Evolutionary conservation across 2,888 invertebrate species (phyloP), one percentile per base, ranked within the genome.

Genomic region (Dorcus parallelipipedus): DNA sequence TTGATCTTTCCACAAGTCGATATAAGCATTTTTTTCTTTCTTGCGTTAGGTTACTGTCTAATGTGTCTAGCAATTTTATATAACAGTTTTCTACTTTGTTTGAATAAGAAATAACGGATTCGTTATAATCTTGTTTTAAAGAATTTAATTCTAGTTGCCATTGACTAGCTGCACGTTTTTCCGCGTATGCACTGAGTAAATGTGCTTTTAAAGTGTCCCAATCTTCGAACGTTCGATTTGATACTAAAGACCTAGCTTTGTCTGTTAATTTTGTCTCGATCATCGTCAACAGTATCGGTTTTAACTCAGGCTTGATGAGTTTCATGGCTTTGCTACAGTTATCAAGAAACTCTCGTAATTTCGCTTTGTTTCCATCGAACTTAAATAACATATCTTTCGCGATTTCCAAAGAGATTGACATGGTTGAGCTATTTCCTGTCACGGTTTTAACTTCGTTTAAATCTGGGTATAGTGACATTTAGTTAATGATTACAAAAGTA

Each of bases 141-240:
- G 68, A 68, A 57, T 67, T 67, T 49, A 71, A 48, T 59, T 72
- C 68, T 33, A 69, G 45, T 63, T 71, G 70, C 67, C 69, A 70
- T 60, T 71, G 71, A 10, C 62, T 64, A 9, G 64, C 58, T 2
- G 69, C 64, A 23, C 69, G 39, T 64, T 67, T 67, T 54, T 71
- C 70, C 7, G 51, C 50, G 42, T 51, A 56, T 47, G 65, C 62
- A 49, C 64, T 20, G 42, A 53, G 49, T 20, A 60, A 38, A 38
- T 62, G 64, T 52, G n/a, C n/a, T 58, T 66, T 66, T 49, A 65
- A 54, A 3, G 45, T 10, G 33, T 10, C 9, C 67, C 67, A 68
- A 56, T 59, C 57, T n/a, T 23, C 40, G 45, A 67, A 67, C 0
- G 40, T 14, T 8, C 65, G 49, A 49, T 64, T 67, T 58, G 61